phyloP scores from a whole-genome alignment of 2,888 invertebrate species.

The Iphiclides podalirius region DNA sequence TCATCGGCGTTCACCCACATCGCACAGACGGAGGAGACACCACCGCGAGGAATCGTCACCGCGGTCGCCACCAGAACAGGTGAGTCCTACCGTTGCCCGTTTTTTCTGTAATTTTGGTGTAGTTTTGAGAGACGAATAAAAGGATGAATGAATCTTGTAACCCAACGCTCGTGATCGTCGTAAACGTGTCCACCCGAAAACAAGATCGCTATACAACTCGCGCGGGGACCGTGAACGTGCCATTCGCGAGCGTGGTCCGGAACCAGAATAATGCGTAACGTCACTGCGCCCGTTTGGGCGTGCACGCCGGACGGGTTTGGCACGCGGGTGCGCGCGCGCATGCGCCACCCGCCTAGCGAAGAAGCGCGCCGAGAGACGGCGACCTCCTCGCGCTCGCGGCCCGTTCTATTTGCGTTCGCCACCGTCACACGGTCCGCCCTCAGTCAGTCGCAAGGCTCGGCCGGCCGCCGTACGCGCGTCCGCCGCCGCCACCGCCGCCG shows the following conservation, averaged over 20 bases:
- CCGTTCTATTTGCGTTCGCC: conserved; percentile 78
- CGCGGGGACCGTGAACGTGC: conserved; percentile 40
- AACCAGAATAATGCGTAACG: conserved; percentile 71
- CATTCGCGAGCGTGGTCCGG: conserved; percentile 61
- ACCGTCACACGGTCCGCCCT: conserved; percentile 77
- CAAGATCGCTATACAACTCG: conserved; percentile 45
- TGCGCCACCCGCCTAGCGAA: conserved; percentile 78
- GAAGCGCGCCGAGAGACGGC: conserved; percentile 78
- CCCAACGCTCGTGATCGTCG: conserved; percentile 54
- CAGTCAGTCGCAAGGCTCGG: conserved; percentile 76
- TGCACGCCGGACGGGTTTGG: conserved; percentile 73
- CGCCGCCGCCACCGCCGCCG: conserved; percentile 41
- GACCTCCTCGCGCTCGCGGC: conserved; percentile 77
- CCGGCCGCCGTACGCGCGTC: conserved; percentile 74
- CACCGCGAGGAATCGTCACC: conserved; percentile 73
- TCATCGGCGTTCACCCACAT: conserved; percentile 89
- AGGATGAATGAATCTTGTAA: conserved; percentile 48
- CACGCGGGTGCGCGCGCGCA: conserved; percentile 71
- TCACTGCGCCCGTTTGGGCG: conserved; percentile 68
- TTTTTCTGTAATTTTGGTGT: conserved; percentile 14
- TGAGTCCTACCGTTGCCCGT: conserved; percentile 59
- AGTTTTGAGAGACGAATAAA: conserved; percentile 48
- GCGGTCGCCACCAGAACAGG: conserved; percentile 74
- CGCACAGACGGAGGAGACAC: conserved; percentile 86
- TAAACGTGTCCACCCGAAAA: conserved; percentile 70